Evolutionary conservation across 2,797 vertebrate species (phyloP), one percentile per base, ranked within the genome.

Genomic region (Mormyrus hasselquistii): DNA sequence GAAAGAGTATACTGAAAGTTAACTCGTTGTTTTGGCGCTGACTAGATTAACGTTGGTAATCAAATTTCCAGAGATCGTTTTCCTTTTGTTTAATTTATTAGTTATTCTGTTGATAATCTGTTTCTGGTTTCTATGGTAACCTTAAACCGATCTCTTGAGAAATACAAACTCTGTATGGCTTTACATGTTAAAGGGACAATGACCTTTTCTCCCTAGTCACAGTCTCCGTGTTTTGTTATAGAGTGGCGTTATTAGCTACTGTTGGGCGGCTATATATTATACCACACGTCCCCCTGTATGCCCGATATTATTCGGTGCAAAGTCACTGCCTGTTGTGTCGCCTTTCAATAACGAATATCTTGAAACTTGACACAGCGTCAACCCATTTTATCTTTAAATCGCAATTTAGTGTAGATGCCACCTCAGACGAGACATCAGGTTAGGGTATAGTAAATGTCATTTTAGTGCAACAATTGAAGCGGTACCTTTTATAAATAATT

Each of bases 21-120:
- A 88, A 29, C 89, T 22, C 59, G 41, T 82, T 52, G 76, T 44
- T 90, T 16, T 34, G 34, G 62, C 47, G 82, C 82, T 88, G 22
- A 50, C 65, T 52, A 59, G 62, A 8, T 89, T 96, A 96, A 96
- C 95, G 95, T 93, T 93, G 94, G 95, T 96, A 96, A 96, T 96
- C 96, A 95, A 95, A 96, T 97, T 96, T 95, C 96, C 95, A 94
- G 94, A 91, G 94, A 96, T 96, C 96, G 96, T 94, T 94, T 96
- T 95, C 95, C 95, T 95, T 92, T 95, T 96, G 96, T 96, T 96
- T 96, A 96, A 97, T 96, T 96, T 97, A 96, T 96, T 96, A 96
- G 96, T 96, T 96, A 96, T 96, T 96, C 96, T 96, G 95, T 96
- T 96, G 96, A 96, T 96, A 96, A 96, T 97, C 96, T 96, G 96